These are phyloP conservation scores for Paradisaea rubra DNA, from an alignment of 2,113 vertebrate genomes.

Conservation along the genomic window DNA sequence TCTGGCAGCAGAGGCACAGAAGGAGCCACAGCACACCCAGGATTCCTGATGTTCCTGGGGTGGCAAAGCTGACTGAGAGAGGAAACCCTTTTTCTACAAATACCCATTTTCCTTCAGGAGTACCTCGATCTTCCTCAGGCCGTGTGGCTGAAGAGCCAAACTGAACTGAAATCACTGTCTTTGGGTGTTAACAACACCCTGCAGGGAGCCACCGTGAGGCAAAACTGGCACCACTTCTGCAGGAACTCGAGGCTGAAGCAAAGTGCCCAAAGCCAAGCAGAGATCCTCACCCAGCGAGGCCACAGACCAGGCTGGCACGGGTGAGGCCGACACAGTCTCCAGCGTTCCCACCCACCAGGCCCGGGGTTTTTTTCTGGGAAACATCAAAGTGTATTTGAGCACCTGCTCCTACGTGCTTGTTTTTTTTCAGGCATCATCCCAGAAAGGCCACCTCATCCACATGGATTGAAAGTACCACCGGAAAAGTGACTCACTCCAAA, in stretches of 20 bases:
- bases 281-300: neutral
- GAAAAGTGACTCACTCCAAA: neutral
- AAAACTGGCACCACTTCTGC: neutral
- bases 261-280: neutral
- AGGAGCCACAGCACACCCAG: neutral
- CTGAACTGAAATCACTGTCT: neutral
- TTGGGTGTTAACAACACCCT: neutral
- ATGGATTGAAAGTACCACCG: neutral
- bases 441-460: neutral
- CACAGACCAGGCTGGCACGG: rapidly evolving
- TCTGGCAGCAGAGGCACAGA: neutral
- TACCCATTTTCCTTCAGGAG: neutral
- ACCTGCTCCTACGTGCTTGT: neutral
- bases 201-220: neutral
- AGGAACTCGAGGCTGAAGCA: neutral
- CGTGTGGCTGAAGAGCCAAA: neutral
- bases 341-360: neutral
- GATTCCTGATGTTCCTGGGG: rapidly evolving
- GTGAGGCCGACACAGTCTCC: neutral
- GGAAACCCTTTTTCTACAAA: neutral
- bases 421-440: neutral
- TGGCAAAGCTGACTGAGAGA: neutral
- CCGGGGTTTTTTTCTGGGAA: neutral
- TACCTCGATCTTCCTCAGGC: neutral
- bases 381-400: neutral